Evolutionary conservation across 2,797 vertebrate species (phyloP).

Genomic region (Siniperca obscura): DNA sequence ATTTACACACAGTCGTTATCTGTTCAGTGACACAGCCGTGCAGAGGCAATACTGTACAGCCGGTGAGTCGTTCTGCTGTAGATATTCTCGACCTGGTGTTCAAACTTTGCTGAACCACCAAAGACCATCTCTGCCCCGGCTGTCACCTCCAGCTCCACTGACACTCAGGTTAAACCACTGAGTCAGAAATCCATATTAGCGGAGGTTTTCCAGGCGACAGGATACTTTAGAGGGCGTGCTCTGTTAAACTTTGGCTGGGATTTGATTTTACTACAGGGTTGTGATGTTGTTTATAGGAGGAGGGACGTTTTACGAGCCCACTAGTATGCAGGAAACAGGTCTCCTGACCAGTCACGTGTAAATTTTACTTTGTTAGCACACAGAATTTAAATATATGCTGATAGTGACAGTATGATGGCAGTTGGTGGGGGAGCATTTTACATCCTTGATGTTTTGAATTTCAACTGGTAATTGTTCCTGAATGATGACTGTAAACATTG

Average conservation of each 20-base stretch:
- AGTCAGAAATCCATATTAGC: constrained; percentile 5
- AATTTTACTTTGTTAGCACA: background rate
- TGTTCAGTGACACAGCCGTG: background rate
- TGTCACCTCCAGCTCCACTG: background rate
- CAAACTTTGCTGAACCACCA: background rate
- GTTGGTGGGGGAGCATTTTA: background rate
- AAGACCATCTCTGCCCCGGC: background rate
- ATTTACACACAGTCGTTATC: background rate
- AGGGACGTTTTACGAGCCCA: background rate
- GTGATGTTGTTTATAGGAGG: background rate
- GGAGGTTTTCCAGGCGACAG: background rate
- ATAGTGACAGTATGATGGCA: background rate
- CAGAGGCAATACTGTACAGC: background rate
- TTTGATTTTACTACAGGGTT: background rate
- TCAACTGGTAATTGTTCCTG: background rate
- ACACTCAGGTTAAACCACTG: constrained; percentile 5
- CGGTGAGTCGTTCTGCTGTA: constrained; percentile 15
- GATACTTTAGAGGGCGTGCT: background rate
- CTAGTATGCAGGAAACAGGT: background rate
- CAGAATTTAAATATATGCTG: constrained; percentile 15
- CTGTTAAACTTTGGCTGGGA: background rate
- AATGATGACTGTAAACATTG: background rate
- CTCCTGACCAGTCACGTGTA: constrained; percentile 33
- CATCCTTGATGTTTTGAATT: background rate
- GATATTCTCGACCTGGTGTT: constrained; percentile 31